Evolutionary conservation across 2,113 vertebrate genomes (phyloP), one percentile per base, ranked within the genome.

Genomic region (Myiopsitta monachus): DNA sequence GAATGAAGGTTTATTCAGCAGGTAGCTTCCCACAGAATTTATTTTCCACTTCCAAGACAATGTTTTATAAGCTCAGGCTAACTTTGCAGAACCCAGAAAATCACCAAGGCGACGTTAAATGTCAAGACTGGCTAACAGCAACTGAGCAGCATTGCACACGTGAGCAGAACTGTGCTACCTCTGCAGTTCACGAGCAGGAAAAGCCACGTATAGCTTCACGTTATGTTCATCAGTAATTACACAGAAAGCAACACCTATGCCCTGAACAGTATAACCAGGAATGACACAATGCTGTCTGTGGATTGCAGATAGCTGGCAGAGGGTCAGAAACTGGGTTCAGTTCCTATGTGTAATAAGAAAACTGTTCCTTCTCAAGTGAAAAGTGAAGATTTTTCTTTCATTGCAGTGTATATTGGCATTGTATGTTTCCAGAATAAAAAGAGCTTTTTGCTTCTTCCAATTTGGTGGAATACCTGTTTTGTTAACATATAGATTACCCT

Each of bases 31-130:
- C 76, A 41, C 38, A 39, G 63, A 88, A 91, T n/a, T 70, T 31
- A 30, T 89, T 92, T 83, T 31, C 64, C 51, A 46, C 43, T 47
- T 89, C 69, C 69, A 80, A 83, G 78, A 67, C 46, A 52, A 57
- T 51, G 83, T 83, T 93, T 95, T 87, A 23, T 36, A 68, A 90
- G 75, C 93, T 81, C 68, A 61, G 88, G 74, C 89, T 95, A 94
- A 95, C 95, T 96, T 97, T 90, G 73, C 87, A 92, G 91, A 94
- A 14, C 74, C 31, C 91, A 88, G 92, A 21, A 74, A 84, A 94
- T 97, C 96, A 95, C 96, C 96, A 96, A 96, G 93, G 96, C 72
- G 95, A 97, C 67, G 59, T 69, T 85, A 94, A 97, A 96, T 96
- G 96, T 90, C 96, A 96, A 61, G 84, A 38, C 33, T 85, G 89